phyloP scores from a whole-genome alignment of 2,797 vertebrate genomes.

The Allobates femoralis region DNA sequence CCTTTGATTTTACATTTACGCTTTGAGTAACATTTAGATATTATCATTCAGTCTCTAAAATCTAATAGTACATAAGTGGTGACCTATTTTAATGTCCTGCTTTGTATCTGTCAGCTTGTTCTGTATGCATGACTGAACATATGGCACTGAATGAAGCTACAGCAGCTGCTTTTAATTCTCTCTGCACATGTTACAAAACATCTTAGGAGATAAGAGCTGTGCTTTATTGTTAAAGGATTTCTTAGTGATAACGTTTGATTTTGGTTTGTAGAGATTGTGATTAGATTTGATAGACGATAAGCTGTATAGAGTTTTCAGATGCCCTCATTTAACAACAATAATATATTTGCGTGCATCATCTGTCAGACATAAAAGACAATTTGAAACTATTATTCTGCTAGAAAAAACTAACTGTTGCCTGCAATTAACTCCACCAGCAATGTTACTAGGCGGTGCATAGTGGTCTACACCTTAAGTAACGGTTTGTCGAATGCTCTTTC shows the following conservation, averaged over 20 bases:
- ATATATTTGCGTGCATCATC: neutral
- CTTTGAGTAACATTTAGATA: neutral
- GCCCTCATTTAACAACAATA: neutral
- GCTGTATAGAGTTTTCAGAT: neutral
- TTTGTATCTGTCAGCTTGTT: constrained; percentile 54
- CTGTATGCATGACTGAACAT: constrained; percentile 53
- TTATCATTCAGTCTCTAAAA: neutral
- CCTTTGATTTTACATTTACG: neutral
- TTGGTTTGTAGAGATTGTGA: neutral
- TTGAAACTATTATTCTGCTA: neutral
- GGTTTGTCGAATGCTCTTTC: too few relatives aligned
- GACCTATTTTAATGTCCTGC: constrained; percentile 57
- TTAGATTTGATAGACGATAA: constrained; percentile 10
- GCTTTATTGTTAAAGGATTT: constrained; percentile 52
- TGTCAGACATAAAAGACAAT: neutral
- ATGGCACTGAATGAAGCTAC: constrained; percentile 44
- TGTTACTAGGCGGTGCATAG: too few relatives aligned
- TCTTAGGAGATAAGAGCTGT: constrained; percentile 46
- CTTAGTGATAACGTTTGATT: constrained; percentile 29
- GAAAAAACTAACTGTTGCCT: neutral
- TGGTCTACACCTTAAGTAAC: too few relatives aligned
- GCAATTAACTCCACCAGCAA: too few relatives aligned
- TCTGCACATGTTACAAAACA: constrained; percentile 56
- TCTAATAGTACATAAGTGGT: constrained; percentile 48
- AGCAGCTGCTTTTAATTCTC: constrained; percentile 61